Evolutionary conservation across 2,797 vertebrate genomes (phyloP).

Genomic region (Australoheros facetus): DNA sequence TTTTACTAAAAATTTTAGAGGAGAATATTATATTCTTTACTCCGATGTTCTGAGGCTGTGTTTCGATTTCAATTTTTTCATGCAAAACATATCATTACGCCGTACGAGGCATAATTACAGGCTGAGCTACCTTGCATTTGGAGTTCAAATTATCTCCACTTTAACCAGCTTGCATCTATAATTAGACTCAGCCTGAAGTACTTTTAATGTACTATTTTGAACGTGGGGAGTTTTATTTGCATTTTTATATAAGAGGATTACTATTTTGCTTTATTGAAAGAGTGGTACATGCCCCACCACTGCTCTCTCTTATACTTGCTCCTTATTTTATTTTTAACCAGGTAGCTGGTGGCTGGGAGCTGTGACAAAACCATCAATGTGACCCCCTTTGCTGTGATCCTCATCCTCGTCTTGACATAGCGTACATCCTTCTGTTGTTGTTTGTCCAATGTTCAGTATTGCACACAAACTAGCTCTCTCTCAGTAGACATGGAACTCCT

Average conservation of each 20-base stretch:
- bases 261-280: background rate
- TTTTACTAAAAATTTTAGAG: background rate
- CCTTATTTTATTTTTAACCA: slow-evolving; percentile 33
- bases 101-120: background rate
- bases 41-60: background rate
- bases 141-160: background rate
- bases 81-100: background rate
- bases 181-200: background rate
- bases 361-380: background rate
- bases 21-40: background rate
- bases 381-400: background rate
- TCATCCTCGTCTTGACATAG: slow-evolving; percentile 14
- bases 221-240: background rate
- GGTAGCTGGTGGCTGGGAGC: slow-evolving; percentile 28
- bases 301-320: background rate
- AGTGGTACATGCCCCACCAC: background rate
- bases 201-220: background rate
- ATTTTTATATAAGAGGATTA: background rate
- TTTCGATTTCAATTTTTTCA: background rate
- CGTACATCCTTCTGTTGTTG: background rate
- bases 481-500: background rate
- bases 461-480: background rate
- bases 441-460: background rate
- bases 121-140: background rate
- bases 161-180: background rate